Evolutionary conservation across 2,888 invertebrate species (phyloP).

Genomic region (Parnassius mnemosyne): DNA sequence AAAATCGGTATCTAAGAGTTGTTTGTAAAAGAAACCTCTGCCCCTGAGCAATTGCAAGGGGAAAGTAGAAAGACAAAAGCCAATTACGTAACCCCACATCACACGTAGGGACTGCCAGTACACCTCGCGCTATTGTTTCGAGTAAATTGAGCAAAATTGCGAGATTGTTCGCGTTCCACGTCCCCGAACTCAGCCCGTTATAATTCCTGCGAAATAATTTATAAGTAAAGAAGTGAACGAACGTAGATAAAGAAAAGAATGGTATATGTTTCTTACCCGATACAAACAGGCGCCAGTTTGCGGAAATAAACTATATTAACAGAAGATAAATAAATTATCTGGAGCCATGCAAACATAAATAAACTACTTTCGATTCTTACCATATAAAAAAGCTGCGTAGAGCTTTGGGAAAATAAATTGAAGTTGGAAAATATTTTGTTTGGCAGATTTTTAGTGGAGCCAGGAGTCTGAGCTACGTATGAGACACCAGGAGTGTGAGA

Average conservation of each 20-base stretch:
- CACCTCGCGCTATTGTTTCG: constrained; percentile 16
- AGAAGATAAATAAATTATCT: too few species aligned
- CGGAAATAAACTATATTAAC: too few species aligned
- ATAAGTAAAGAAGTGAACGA: not conserved
- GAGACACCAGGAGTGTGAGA: too few species aligned
- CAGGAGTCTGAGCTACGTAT: too few species aligned
- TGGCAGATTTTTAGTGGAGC: too few species aligned
- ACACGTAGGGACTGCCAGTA: constrained; percentile 17
- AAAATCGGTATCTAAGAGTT: constrained; percentile 11
- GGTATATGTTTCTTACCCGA: not conserved
- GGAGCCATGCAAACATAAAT: too few species aligned
- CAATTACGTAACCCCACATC: constrained; percentile 17
- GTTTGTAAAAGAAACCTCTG: constrained; percentile 12
- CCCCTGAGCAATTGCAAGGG: constrained; percentile 1
- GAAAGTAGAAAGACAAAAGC: constrained; percentile 20
- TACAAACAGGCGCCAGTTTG: too few species aligned
- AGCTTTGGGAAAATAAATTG: too few species aligned
- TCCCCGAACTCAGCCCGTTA: constrained; percentile 2
- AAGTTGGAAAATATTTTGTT: too few species aligned
- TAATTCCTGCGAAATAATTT: constrained; percentile 6
- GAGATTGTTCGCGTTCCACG: constrained; percentile 17
- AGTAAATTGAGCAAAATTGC: constrained; percentile 20
- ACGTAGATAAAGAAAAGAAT: not conserved
- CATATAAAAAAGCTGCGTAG: too few species aligned
- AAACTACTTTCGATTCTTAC: too few species aligned